Conservation (phyloP, 2,888 invertebrate genomes). For the Drosophila hamatofila region DNA sequence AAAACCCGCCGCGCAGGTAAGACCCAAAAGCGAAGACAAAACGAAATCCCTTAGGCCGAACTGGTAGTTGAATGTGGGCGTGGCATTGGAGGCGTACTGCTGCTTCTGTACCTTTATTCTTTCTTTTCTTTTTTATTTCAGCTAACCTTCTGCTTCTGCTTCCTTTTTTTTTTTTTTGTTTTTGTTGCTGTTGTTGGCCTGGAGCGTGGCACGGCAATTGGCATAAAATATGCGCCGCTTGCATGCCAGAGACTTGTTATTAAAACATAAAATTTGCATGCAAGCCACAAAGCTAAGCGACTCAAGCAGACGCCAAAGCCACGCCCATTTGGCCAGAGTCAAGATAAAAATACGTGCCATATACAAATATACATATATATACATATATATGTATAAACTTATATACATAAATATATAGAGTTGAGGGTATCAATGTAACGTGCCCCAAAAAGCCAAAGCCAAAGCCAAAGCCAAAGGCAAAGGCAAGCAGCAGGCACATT, state of each 20-base stretch:
- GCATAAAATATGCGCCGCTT: slow-evolving; percentile 78
- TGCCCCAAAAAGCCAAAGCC: slow-evolving; percentile 20
- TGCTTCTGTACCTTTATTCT: slow-evolving; percentile 6
- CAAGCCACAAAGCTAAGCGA: slow-evolving; percentile 66
- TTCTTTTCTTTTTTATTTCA: not conserved
- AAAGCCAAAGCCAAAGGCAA: slow-evolving; percentile 21
- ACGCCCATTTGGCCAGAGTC: slow-evolving; percentile 39
- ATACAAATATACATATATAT: not conserved
- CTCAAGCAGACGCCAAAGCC: slow-evolving; percentile 36
- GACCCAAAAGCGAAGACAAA: slow-evolving; percentile 39
- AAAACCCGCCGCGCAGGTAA: slow-evolving; percentile 11
- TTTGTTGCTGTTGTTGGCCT: slow-evolving; percentile 13
- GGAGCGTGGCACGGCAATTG: slow-evolving; percentile 63
- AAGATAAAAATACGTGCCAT: slow-evolving; percentile 45
- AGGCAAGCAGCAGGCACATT: not conserved
- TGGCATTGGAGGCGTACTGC: not conserved
- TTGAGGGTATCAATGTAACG: slow-evolving; percentile 40
- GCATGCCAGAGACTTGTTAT: slow-evolving; percentile 80
- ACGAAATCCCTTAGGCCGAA: slow-evolving; percentile 38
- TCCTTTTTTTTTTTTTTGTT: too few relatives aligned
- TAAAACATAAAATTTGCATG: slow-evolving; percentile 82
- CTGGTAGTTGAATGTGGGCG: slow-evolving; percentile 14
- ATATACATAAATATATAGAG: not conserved
- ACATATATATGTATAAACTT: not conserved
- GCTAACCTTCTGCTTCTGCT: not conserved